A percentile compares a stretch with the other conserved stretches of the same genome.
phyloP scores from a whole-genome alignment of 2,888 invertebrate species.

The Caprella mutica region DNA sequence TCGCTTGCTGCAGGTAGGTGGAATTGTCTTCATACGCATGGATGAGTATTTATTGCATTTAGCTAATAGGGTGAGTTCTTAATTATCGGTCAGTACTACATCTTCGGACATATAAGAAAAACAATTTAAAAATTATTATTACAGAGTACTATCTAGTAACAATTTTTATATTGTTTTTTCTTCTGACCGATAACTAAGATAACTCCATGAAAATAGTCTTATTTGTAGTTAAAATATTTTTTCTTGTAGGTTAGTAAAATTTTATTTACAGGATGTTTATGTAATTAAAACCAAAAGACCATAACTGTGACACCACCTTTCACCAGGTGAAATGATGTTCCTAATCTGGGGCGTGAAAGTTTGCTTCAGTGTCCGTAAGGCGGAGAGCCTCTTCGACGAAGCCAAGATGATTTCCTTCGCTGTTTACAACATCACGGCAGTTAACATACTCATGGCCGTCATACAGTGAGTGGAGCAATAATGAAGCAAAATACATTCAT shows the following conservation, averaged over 20 bases:
- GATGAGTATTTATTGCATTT: not conserved
- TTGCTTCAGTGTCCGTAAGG: constrained; percentile 51
- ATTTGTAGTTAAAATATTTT: no score
- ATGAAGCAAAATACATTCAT: no score
- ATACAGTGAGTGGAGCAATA: constrained; percentile 77
- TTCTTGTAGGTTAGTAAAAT: not conserved
- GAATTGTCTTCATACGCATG: not conserved
- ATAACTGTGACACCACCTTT: not conserved
- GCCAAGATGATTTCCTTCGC: constrained; percentile 85
- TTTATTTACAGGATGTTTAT: not conserved
- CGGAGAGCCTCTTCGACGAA: constrained; percentile 85
- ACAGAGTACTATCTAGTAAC: no score
- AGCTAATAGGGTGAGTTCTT: no score
- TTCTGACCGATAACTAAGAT: no score
- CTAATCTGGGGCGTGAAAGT: constrained; percentile 44
- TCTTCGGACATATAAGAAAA: no score
- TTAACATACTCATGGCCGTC: constrained; percentile 82
- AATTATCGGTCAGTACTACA: no score
- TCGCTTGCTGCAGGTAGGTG: constrained; percentile 67
- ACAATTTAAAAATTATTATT: no score
- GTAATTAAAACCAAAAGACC: not conserved
- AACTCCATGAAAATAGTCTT: no score
- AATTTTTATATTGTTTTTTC: no score
- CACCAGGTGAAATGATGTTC: constrained; percentile 40
- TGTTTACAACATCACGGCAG: constrained; percentile 85